These are phyloP conservation scores for Agonopterix subpropinquella DNA, from an alignment of 2,888 invertebrate species.

Conservation along the genomic window DNA sequence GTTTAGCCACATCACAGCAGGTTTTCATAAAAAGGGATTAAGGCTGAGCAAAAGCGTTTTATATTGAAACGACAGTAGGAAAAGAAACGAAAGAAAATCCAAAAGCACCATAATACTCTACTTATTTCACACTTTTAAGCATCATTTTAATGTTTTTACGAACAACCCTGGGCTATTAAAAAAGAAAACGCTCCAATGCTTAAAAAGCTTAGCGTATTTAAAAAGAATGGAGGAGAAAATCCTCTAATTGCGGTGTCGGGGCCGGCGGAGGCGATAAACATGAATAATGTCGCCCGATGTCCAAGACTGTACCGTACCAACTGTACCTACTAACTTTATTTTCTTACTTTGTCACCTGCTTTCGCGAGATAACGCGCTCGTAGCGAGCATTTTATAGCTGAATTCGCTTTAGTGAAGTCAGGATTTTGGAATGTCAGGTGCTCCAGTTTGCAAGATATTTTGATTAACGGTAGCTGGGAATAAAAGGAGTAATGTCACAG, in stretches of 20 bases:
- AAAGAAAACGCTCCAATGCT: conserved; percentile 16
- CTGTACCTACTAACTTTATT: conserved; percentile 42
- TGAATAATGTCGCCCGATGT: conserved; percentile 66
- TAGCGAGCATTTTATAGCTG: conserved; percentile 16
- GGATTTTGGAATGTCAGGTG: conserved; percentile 4
- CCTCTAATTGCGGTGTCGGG: conserved; percentile 64
- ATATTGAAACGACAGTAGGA: too few species aligned
- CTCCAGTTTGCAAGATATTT: conserved; percentile 21
- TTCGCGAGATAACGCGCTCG: conserved; percentile 43
- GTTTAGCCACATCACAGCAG: too few species aligned
- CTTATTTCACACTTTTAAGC: too few species aligned
- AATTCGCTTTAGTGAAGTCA: conserved; percentile 11
- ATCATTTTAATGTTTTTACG: too few species aligned
- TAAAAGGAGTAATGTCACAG: too few species aligned
- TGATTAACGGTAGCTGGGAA: conserved; percentile 19
- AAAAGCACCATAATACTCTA: too few species aligned
- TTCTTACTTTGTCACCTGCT: conserved; percentile 65
- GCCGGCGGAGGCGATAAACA: conserved; percentile 56
- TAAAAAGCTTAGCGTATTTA: conserved; percentile 36
- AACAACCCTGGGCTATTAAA: conserved; percentile 1
- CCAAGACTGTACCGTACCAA: conserved; percentile 34
- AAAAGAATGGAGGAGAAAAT: conserved; percentile 37
- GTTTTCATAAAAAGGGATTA: too few species aligned
- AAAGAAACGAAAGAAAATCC: too few species aligned
- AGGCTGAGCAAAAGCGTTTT: too few species aligned